Evolutionary conservation across 1,140 invertebrate species (phyloP).

Genomic region (Macrocentrus cingulum): DNA sequence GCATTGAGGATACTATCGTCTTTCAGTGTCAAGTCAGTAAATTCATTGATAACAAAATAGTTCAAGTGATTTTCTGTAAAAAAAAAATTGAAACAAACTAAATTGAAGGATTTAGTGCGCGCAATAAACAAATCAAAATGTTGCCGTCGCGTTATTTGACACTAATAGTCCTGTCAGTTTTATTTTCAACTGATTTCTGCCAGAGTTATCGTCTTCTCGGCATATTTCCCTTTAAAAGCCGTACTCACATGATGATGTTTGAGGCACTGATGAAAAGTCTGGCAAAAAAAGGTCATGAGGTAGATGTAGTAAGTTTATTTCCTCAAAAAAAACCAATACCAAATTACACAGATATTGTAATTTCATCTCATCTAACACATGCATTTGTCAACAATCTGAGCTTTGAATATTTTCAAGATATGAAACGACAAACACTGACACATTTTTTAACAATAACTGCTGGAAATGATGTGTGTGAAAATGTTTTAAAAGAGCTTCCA

Average conservation of each 20-base stretch:
- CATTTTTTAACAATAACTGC: background rate
- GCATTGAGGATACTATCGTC: no score
- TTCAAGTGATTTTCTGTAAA: no score
- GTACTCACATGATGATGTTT: slow-evolving; percentile 48
- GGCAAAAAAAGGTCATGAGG: slow-evolving; percentile 45
- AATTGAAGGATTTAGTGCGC: no score
- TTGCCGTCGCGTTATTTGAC: no score
- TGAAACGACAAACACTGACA: background rate
- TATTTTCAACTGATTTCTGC: background rate
- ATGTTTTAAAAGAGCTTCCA: slow-evolving; percentile 26
- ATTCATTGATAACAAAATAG: no score
- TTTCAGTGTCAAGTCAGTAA: no score
- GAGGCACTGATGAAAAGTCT: slow-evolving; percentile 42
- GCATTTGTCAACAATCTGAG: slow-evolving; percentile 18
- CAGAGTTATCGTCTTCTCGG: slow-evolving; percentile 38
- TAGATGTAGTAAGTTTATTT: slow-evolving; percentile 41
- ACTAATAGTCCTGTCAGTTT: background rate
- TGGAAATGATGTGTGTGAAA: slow-evolving; percentile 26
- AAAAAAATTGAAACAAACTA: no score
- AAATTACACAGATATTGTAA: slow-evolving; percentile 38
- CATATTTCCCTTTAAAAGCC: slow-evolving; percentile 38
- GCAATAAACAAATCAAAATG: no score
- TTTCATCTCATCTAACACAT: background rate
- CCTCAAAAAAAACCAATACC: slow-evolving; percentile 29
- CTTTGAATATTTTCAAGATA: background rate